Percentiles rank a stretch among this genome's conserved stretches.
These are phyloP conservation scores for Gila orcuttii DNA, from an alignment of 2,113 vertebrate species.

Conservation along the genomic window DNA sequence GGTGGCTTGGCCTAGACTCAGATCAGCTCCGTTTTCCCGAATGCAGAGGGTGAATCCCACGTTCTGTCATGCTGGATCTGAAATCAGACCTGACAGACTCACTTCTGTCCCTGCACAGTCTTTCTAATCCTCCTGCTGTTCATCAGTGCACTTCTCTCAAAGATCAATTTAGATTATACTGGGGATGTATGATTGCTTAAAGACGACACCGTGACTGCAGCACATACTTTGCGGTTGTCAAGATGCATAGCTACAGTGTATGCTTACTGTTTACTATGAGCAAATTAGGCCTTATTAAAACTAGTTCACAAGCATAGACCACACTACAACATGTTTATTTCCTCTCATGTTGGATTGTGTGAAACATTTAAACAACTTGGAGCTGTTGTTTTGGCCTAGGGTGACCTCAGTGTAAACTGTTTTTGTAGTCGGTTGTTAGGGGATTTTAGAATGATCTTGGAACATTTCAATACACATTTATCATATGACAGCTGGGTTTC, in stretches of 20 bases:
- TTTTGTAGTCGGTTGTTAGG: conserved; percentile 18
- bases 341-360: conserved; percentile 21
- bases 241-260: neutral
- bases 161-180: conserved; percentile 13
- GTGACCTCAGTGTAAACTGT: conserved; percentile 26
- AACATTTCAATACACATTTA: conserved; percentile 35
- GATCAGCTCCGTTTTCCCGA: conserved; percentile 17
- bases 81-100: conserved; percentile 41
- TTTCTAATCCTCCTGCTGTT: conserved; percentile 25
- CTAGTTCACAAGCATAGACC: conserved; percentile 15
- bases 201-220: conserved; percentile 1
- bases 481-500: conserved; percentile 29
- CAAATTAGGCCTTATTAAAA: conserved; percentile 18
- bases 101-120: conserved; percentile 15
- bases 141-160: neutral
- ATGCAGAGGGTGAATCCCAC: conserved; percentile 32
- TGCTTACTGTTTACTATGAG: conserved; percentile 8
- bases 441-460: conserved; percentile 32
- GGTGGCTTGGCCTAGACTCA: conserved; percentile 10
- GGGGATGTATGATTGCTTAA: neutral
- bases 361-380: conserved; percentile 37
- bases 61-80: conserved; percentile 3
- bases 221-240: neutral
- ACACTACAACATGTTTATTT: conserved; percentile 39
- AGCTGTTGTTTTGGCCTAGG: conserved; percentile 30